Base-by-base conservation (phyloP, 2,888 invertebrate genomes). In the Drosophila subsilvestris region DNA sequence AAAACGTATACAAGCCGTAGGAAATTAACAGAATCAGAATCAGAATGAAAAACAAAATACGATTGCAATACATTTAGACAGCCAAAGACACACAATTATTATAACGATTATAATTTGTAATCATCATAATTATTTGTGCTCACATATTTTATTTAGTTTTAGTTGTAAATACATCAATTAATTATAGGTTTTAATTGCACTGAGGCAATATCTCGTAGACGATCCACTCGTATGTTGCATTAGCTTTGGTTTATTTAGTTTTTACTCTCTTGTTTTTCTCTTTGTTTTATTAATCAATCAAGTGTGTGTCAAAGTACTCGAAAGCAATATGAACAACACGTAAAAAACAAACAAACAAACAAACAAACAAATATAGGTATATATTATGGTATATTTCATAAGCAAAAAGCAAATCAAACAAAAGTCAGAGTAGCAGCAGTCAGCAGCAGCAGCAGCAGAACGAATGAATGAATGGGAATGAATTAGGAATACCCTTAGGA, bases 81-180 rank as follows among this genome's bases (percentile, higher is more conserved):
- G 83, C 83, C 83, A 83, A 83, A 83, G 83, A 83, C 75, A 79
- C 65, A 61, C 66, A n/a, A 54, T 54, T 63, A 42, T 7, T 37
- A 12, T 14, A 27, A 1, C 12, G 5, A 32, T 32, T 60, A 69
- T 65, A 55, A 66, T 59, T 75, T 68, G 22, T 10, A 42, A 27
- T 18, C 12, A 29, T 58, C 17, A 14, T 25, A 50, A 47, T 70
- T 69, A 47, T 47, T 63, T 60, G 49, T 49, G 42, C 43, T 51
- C 4, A 5, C 25, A n/a, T 29, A 42, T 51, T 63, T 54, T 56
- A 44, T 54, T 67, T 55, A 54, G 45, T 61, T 63, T 50, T 54
- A 63, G 63, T 63, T 63, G 54, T 63, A 63, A 32, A 59, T 43
- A 65, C 48, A 49, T 27, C 9, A 54, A 50, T n/a, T 18, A 7